Conservation (phyloP, 2,888 invertebrate species). For the Tiphia femorata region DNA sequence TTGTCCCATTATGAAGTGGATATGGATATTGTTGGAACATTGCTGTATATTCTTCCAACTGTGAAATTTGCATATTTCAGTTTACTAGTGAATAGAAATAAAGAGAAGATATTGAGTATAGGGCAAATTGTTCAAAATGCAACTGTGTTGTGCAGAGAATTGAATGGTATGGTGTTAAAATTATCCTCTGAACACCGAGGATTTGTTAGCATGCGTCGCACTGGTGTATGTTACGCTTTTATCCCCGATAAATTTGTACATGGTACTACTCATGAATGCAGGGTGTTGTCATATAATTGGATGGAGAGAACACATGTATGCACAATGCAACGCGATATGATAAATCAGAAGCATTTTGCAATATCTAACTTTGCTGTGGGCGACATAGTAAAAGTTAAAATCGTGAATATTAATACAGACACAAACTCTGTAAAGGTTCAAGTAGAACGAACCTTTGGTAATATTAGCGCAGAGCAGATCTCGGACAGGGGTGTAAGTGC, state of each 20-base stretch:
- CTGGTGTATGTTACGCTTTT: conserved; percentile 62
- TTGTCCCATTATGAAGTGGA: conserved; percentile 47
- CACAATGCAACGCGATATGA: conserved; percentile 73
- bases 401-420: conserved; percentile 43
- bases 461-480: conserved; percentile 51
- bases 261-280: conserved; percentile 70
- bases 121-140: conserved; percentile 75
- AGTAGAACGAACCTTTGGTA: conserved; percentile 47
- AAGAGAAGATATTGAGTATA: conserved; percentile 66
- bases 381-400: conserved; percentile 47
- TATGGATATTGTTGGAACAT: conserved; percentile 46
- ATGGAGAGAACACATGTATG: conserved; percentile 79
- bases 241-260: conserved; percentile 67
- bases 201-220: conserved; percentile 56
- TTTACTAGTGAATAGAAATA: conserved; percentile 57
- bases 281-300: conserved; percentile 77
- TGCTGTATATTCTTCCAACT: conserved; percentile 78
- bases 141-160: conserved; percentile 69
- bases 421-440: conserved; percentile 52
- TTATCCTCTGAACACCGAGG: conserved; percentile 50
- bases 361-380: conserved; percentile 50
- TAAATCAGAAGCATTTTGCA: conserved; percentile 74
- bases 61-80: conserved; percentile 79
- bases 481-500: conserved; percentile 40
- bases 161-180: conserved; percentile 65